phyloP scores from a whole-genome alignment of 1,140 invertebrate genomes.

The Trichogramma pretiosum region DNA sequence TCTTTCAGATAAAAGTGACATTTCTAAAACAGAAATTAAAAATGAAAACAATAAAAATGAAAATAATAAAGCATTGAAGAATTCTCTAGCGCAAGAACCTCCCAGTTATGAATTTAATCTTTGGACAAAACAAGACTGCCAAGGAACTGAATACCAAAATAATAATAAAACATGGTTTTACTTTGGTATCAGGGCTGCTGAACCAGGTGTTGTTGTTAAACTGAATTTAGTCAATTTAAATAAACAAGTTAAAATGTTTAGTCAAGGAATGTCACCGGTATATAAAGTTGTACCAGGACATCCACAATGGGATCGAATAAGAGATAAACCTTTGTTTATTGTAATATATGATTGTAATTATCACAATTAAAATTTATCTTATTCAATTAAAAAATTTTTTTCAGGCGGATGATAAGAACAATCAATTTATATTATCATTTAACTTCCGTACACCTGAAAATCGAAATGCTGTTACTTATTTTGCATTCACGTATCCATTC shows the following conservation, averaged over 20 bases:
- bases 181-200: conserved; percentile 66
- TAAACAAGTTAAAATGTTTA: conserved; percentile 82
- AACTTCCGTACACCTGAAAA: conserved; percentile 67
- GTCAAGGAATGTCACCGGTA: conserved; percentile 83
- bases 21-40: no score
- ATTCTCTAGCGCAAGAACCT: conserved; percentile 35
- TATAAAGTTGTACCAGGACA: conserved; percentile 60
- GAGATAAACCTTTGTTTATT: conserved; percentile 57
- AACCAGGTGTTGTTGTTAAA: conserved; percentile 54
- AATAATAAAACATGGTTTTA: conserved; percentile 90
- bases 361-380: not conserved
- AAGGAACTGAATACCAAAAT: conserved; percentile 81
- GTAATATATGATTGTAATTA: conserved; percentile 35
- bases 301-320: conserved; percentile 71
- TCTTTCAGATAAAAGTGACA: conserved; percentile 21
- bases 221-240: conserved; percentile 83
- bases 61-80: conserved; percentile 28
- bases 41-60: conserved; percentile 18
- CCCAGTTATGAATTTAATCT: conserved; percentile 78
- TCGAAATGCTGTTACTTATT: conserved; percentile 65
- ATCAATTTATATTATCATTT: conserved; percentile 69
- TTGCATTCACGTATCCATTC: conserved; percentile 89
- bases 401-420: conserved; percentile 50
- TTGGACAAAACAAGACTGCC: conserved; percentile 85
- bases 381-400: conserved; percentile 26